Base-by-base conservation (phyloP, 1,140 invertebrate genomes). In the Ditylenchus dipsaci region DNA sequence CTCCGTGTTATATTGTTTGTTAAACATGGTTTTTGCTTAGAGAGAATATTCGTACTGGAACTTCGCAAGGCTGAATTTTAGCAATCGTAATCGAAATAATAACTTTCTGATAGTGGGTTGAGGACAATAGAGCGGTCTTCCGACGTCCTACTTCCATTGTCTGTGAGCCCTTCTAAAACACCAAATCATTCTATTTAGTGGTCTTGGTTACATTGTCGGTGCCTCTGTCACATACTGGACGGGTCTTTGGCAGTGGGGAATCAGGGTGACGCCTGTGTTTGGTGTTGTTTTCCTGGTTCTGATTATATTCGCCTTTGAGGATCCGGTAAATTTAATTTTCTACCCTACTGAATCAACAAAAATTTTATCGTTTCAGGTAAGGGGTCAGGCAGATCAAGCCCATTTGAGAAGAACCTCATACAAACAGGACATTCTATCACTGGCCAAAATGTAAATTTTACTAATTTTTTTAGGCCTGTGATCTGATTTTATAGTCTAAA, bases 181-280 rank as follows among this genome's bases (percentile, higher is more conserved):
- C 11, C 3, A 38, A 38, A 38, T 38, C 11, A 38, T 5, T 63
- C 64, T 47, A 15, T 33, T 75, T 33, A 80, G 90, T 85, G 90
- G 90, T 68, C 78, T 93, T 47, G 95, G 95, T 13, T 98, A 96
- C 83, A 95, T 98, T 71, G 88, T 92, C 47, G 94, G 95, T 38
- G 89, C 92, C 9, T 88, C 90, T 83, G 89, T 87, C 95, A 75
- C 84, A 7, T 47, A 67, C 1, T 71, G 57, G 57, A 64, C 38
- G 13, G 71, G 71, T 42, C 23, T 30, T 42, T 99, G 95, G 95
- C 89, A 92, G 75, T 95, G 90, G 89, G 91, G 90, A 0, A 85
- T 97, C 1, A 87, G 93, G 21, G 81, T 8, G 11, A 97, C 95
- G 0, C 95, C 95, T 1, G 79, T 88, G 11, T 83, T 97, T 67